phyloP scores from a whole-genome alignment of 2,797 vertebrate species.

The Erpetoichthys calabaricus region DNA sequence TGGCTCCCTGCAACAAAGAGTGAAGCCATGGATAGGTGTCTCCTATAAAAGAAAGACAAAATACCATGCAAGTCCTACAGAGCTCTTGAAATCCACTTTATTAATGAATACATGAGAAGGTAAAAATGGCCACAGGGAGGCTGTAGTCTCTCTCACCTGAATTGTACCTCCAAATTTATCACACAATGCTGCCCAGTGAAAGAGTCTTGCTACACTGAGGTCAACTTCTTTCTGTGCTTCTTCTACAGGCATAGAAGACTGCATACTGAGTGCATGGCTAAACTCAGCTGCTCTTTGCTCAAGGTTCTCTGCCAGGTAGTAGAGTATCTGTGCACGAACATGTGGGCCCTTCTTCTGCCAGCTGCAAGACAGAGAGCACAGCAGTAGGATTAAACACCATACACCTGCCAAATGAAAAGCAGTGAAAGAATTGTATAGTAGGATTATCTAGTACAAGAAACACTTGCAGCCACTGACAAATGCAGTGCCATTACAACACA shows the following conservation, averaged over 20 bases:
- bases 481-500: no score
- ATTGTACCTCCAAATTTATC: conserved; percentile 51
- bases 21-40: conserved; percentile 51
- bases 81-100: background rate
- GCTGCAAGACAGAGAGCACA: conserved; percentile 23
- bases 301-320: conserved; percentile 47
- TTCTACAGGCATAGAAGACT: conserved; percentile 34
- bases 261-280: conserved; percentile 29
- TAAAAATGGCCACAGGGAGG: background rate
- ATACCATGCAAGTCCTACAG: background rate
- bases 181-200: conserved; percentile 57
- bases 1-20: conserved; percentile 60
- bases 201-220: conserved; percentile 51
- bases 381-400: no score
- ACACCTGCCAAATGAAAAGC: no score
- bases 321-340: conserved; percentile 53
- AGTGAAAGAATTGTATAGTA: no score
- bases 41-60: conserved; percentile 19
- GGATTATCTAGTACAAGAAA: no score
- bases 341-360: conserved; percentile 57
- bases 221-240: conserved; percentile 53
- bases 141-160: conserved; percentile 41
- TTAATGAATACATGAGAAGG: no score
- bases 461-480: no score
- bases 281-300: conserved; percentile 46